Evolutionary conservation across 1,140 invertebrate genomes (phyloP).

Genomic region (Achatina immaculata): DNA sequence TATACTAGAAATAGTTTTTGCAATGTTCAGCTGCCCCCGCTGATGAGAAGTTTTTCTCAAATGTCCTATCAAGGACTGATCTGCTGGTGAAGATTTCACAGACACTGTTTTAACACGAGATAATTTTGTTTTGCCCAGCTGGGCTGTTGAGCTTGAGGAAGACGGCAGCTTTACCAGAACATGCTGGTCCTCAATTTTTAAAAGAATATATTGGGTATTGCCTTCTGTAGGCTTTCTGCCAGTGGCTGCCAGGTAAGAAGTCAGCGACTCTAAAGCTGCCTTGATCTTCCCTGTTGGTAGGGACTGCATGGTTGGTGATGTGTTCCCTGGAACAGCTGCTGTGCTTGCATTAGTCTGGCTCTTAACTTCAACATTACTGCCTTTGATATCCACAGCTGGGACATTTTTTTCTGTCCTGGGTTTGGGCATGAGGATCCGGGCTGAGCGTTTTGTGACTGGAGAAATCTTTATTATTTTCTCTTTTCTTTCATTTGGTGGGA

Average conservation of each 20-base stretch:
- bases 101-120: background rate
- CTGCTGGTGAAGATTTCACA: background rate
- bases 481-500: no score
- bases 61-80: background rate
- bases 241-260: background rate
- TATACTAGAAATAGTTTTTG: background rate
- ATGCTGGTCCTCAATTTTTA: conserved; percentile 22
- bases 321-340: background rate
- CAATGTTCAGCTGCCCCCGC: background rate
- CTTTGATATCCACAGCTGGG: background rate
- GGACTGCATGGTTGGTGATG: background rate
- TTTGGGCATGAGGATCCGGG: background rate
- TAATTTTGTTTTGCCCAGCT: background rate
- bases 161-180: conserved; percentile 8
- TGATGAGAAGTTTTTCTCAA: background rate
- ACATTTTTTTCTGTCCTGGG: background rate
- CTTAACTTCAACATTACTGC: background rate
- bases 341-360: background rate
- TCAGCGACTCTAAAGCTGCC: conserved; percentile 12
- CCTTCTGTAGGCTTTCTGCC: background rate
- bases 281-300: background rate
- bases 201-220: background rate
- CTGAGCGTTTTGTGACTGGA: background rate
- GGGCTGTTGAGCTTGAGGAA: background rate
- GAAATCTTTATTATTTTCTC: background rate